Evolutionary conservation across 35 echinoderm and acorn worm genomes (phyloP), one percentile per base, ranked within the genome.

Genomic region (Apostichopus parvimensis): DNA sequence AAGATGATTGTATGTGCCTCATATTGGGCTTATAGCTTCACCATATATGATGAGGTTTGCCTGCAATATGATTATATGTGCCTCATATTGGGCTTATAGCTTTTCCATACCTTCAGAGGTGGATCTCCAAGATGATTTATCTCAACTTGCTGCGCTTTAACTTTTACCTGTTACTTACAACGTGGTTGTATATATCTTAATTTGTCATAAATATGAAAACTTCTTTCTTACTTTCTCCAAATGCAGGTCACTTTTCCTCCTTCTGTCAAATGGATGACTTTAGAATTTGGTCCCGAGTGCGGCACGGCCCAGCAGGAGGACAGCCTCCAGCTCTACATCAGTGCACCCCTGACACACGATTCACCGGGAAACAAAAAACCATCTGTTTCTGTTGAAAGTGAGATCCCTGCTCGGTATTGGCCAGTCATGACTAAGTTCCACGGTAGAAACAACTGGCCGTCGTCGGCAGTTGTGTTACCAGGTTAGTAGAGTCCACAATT

Each of bases 281-380:
- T 99, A 15, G 95, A 99, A 78, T 99, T 99, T 96, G 97, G 95
- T 92, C 84, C 91, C 15, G 91, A 96, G 92, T 99, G 97, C 92
- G 97, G 97, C 12, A 99, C 95, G 23, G 95, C 97, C 17, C 97
- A 99, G 71, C 97, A 87, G 59, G 97, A 99, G 82, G 97, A 99
- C 77, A 93, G 95, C 60, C 89, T 99, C 4, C 94, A 95, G 61
- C 93, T 99, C 18, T 95, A 93, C 88, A 99, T 99, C 72, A 89
- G 91, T 70, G 85, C 90, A 4, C 57, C 60, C 9, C 6, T n/a
- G 1, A 34, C 73, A n/a, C 34, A 52, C 9, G 34, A 26, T 73
- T 54, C 68, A 18, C 53, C 77, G 11, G n/a, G 79, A 18, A 55
- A 18, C 76, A 77, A 8, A 26, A 71, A 57, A 54, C 64, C 90